These are phyloP conservation scores for Agrenia bidenticulata DNA, from an alignment of 2,888 invertebrate species.

Conservation along the genomic window DNA sequence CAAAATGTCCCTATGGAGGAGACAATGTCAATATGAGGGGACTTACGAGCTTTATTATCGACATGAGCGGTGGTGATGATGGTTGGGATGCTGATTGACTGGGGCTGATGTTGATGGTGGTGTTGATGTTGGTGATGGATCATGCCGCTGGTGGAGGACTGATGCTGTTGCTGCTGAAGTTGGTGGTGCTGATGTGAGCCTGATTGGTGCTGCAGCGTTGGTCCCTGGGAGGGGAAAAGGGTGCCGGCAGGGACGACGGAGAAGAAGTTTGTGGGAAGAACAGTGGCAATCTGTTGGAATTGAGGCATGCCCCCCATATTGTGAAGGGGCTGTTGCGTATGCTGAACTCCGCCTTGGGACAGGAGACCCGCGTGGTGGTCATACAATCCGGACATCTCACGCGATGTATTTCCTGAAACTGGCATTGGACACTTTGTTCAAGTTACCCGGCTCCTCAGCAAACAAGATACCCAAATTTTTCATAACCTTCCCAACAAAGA, in stretches of 20 bases:
- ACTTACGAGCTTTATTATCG: slow-evolving; percentile 49
- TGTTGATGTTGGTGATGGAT: slow-evolving; percentile 27
- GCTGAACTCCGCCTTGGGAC: slow-evolving; percentile 22
- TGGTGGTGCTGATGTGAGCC: slow-evolving; percentile 30
- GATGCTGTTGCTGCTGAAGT: slow-evolving; percentile 36
- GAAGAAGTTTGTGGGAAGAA: slow-evolving; percentile 52
- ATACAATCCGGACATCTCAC: slow-evolving; percentile 50
- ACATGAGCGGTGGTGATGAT: slow-evolving; percentile 55
- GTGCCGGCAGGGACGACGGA: slow-evolving; percentile 63
- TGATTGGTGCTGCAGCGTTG: slow-evolving; percentile 56
- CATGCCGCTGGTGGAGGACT: slow-evolving; percentile 41
- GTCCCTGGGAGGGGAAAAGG: slow-evolving; percentile 64
- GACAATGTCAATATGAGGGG: neutral
- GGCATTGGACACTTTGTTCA: slow-evolving; percentile 20
- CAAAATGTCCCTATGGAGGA: neutral
- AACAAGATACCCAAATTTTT: too few species aligned
- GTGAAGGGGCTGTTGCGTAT: slow-evolving; percentile 37
- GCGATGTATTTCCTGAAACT: slow-evolving; percentile 53
- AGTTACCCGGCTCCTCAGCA: too few species aligned
- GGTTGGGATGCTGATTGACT: slow-evolving; percentile 54
- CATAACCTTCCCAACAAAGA: too few species aligned
- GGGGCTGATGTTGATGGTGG: slow-evolving; percentile 28
- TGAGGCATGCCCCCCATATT: slow-evolving; percentile 46
- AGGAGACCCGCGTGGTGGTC: slow-evolving; percentile 36
- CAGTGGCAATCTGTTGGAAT: slow-evolving; percentile 52